A percentile compares a stretch with the other conserved stretches of the same genome.
phyloP scores from a whole-genome alignment of 2,797 vertebrate species.

The Acanthopagrus latus region DNA sequence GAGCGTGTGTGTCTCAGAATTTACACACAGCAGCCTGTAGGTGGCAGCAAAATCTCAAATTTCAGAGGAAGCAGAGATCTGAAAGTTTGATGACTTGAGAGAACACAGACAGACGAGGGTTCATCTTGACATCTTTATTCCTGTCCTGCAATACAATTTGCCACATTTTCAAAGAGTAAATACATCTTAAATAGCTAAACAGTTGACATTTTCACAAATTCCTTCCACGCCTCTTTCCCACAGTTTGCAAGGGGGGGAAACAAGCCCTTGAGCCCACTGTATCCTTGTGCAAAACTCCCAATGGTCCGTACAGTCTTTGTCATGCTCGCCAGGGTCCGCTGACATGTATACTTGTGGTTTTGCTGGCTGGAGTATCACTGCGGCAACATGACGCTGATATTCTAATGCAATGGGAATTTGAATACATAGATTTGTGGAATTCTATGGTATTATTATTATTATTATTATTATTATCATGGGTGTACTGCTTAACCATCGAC shows the following conservation, averaged over 20 bases:
- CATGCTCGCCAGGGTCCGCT: constrained; percentile 62
- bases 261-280: constrained; percentile 71
- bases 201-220: constrained; percentile 76
- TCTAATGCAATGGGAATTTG: constrained; percentile 50
- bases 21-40: constrained; percentile 47
- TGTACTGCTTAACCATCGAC: constrained; percentile 45
- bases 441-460: constrained; percentile 43
- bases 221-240: constrained; percentile 68
- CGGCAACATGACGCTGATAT: constrained; percentile 55
- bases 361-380: constrained; percentile 61
- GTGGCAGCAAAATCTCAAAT: constrained; percentile 64
- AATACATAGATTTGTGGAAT: constrained; percentile 72
- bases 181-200: constrained; percentile 85
- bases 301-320: constrained; percentile 66
- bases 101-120: constrained; percentile 7
- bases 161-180: constrained; percentile 82
- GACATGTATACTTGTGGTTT: constrained; percentile 60
- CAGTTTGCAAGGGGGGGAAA: constrained; percentile 75
- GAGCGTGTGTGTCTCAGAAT: background rate
- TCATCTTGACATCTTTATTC: constrained; percentile 83
- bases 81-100: background rate
- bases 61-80: background rate
- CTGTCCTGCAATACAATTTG: constrained; percentile 80
- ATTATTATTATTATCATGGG: background rate
- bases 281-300: constrained; percentile 72